Conservation (phyloP, 2,797 vertebrate genomes). For the Alosa sapidissima region DNA sequence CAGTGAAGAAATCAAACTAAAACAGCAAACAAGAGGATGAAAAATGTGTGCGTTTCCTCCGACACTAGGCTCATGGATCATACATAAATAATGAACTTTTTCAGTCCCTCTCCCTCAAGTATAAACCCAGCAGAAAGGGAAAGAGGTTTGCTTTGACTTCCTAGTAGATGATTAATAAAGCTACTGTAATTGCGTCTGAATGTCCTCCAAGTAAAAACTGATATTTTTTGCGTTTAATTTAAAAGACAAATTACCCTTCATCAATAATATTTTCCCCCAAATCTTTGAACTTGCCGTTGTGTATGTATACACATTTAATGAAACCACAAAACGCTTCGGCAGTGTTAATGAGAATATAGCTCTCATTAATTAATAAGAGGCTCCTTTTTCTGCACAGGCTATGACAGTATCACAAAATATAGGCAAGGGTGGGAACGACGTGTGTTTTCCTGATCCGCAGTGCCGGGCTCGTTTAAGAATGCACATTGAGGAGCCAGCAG, state of each 20-base stretch:
- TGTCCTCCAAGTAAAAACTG: slow-evolving; percentile 47
- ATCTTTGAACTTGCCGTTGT: slow-evolving; percentile 32
- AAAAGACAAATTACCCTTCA: slow-evolving; percentile 47
- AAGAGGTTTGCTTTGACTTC: slow-evolving; percentile 13
- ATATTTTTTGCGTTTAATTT: slow-evolving; percentile 43
- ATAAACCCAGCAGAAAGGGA: background rate
- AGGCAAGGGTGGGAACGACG: background rate
- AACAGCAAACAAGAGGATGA: background rate
- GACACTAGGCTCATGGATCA: background rate
- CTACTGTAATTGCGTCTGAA: slow-evolving; percentile 47
- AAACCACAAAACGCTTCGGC: slow-evolving; percentile 15
- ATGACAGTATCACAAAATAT: slow-evolving; percentile 15
- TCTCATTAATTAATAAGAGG: slow-evolving; percentile 22
- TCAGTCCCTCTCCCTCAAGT: background rate
- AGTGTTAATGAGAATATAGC: slow-evolving; percentile 28
- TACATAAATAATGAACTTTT: background rate
- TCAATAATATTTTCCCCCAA: slow-evolving; percentile 46
- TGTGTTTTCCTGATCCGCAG: background rate
- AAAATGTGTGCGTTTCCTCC: background rate
- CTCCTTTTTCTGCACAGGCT: background rate
- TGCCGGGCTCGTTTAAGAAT: background rate
- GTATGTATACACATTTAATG: slow-evolving; percentile 35
- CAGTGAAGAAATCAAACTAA: background rate
- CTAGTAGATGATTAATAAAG: slow-evolving; percentile 47
- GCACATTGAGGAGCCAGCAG: background rate